These are phyloP conservation scores for Collichthys lucidus DNA, from an alignment of 2,113 vertebrate genomes.

Conservation along the genomic window DNA sequence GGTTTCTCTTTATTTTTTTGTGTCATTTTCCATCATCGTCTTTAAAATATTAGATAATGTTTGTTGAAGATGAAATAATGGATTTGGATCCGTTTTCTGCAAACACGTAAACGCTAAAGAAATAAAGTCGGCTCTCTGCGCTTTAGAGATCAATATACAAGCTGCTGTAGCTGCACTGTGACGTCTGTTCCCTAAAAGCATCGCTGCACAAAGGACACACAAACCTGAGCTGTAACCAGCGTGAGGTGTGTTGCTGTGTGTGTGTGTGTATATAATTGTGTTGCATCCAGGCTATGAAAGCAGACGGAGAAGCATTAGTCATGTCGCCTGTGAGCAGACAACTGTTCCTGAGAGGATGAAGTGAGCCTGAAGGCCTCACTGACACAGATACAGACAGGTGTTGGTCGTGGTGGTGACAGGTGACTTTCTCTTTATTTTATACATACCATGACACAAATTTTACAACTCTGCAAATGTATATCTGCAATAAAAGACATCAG, in stretches of 20 bases:
- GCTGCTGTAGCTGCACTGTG: not conserved
- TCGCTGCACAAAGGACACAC: not conserved
- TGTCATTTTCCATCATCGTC: too few species aligned
- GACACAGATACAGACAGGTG: conserved; percentile 40
- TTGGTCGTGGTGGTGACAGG: not conserved
- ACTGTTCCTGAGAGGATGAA: conserved; percentile 17
- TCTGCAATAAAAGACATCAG: too few species aligned
- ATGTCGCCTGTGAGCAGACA: conserved; percentile 19
- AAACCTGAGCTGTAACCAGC: not conserved
- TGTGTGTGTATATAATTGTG: conserved; percentile 6
- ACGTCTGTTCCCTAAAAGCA: not conserved
- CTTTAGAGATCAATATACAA: not conserved
- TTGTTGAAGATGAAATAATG: not conserved
- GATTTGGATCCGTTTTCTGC: not conserved
- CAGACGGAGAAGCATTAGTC: conserved; percentile 13
- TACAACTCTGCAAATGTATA: too few species aligned
- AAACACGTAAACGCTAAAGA: not conserved
- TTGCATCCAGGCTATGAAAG: not conserved
- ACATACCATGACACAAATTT: not conserved
- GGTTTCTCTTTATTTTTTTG: too few species aligned
- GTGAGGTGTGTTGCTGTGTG: not conserved
- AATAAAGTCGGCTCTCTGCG: not conserved
- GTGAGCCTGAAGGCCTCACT: conserved; percentile 19
- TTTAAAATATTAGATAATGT: not conserved
- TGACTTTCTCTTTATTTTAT: not conserved